A percentile compares a stretch with the other conserved stretches of the same genome.
phyloP scores from a whole-genome alignment of 2,113 vertebrate genomes.

The Sminthopsis crassicaudata region DNA sequence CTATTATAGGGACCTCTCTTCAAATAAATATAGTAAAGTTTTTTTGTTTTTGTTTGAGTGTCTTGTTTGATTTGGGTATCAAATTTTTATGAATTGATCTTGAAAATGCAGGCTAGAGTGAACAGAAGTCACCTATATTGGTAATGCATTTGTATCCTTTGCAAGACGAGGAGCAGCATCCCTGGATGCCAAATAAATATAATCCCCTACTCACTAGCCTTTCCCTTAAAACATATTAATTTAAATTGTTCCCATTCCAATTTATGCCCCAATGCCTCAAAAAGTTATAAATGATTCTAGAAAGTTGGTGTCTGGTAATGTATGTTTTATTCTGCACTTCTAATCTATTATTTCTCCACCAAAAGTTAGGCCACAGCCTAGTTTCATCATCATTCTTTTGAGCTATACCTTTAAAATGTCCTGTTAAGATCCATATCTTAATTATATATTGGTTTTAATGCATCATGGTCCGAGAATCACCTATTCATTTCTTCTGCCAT shows the following conservation, averaged over 20 bases:
- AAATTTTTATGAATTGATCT: slow-evolving; percentile 82
- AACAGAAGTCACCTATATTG: slow-evolving; percentile 52
- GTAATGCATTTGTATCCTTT: neutral
- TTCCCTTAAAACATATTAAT: neutral
- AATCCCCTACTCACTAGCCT: neutral
- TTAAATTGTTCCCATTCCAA: neutral
- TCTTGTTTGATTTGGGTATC: slow-evolving; percentile 61
- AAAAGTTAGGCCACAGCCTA: too few relatives aligned
- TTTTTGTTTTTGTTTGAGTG: too few relatives aligned
- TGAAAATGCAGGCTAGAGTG: slow-evolving; percentile 60
- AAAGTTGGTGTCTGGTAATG: neutral
- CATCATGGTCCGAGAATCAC: neutral
- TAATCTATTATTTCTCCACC: too few relatives aligned
- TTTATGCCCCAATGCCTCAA: slow-evolving; percentile 33
- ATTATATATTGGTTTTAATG: neutral
- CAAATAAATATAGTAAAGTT: too few relatives aligned
- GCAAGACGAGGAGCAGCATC: slow-evolving; percentile 1
- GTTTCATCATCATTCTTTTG: too few relatives aligned
- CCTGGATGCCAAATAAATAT: slow-evolving; percentile 34
- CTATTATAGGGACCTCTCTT: too few relatives aligned
- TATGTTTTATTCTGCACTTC: too few relatives aligned
- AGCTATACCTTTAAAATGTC: neutral
- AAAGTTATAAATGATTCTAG: slow-evolving; percentile 27
- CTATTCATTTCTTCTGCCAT: neutral
- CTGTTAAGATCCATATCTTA: neutral